Percentiles rank a stretch among this genome's conserved stretches.
Conservation (phyloP, 2,888 invertebrate species). For the Cephus nigrinus region DNA sequence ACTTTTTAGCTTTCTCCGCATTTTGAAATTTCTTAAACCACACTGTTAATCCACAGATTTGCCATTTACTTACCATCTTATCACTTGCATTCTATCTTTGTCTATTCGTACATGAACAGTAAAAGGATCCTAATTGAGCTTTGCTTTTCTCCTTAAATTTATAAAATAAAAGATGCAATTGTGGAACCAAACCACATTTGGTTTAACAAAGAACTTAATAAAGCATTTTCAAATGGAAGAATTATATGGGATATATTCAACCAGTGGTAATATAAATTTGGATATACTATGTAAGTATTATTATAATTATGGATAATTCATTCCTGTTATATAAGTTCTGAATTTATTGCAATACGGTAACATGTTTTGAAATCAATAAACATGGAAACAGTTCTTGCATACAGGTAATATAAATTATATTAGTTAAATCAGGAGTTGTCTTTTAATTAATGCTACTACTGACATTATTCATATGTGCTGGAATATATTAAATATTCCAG, state of each 20-base stretch:
- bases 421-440: background rate
- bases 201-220: background rate
- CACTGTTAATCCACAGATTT: slow-evolving; percentile 26
- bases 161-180: background rate
- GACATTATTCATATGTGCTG: slow-evolving; percentile 24
- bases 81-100: background rate
- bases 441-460: background rate
- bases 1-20: slow-evolving; percentile 12
- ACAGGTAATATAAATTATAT: background rate
- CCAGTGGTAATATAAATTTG: background rate
- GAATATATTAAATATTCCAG: slow-evolving; percentile 28
- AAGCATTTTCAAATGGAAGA: background rate
- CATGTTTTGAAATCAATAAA: background rate
- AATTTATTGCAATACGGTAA: background rate
- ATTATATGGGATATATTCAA: background rate
- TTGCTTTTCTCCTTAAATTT: background rate
- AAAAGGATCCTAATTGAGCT: background rate
- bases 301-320: background rate
- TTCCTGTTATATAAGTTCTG: background rate
- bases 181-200: background rate
- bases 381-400: background rate
- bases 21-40: slow-evolving; percentile 1
- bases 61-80: slow-evolving; percentile 36
- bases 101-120: slow-evolving; percentile 6
- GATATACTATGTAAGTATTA: background rate